phyloP scores from a whole-genome alignment of 64 coral and sea anemone genomes.

The Montipora cactus region DNA sequence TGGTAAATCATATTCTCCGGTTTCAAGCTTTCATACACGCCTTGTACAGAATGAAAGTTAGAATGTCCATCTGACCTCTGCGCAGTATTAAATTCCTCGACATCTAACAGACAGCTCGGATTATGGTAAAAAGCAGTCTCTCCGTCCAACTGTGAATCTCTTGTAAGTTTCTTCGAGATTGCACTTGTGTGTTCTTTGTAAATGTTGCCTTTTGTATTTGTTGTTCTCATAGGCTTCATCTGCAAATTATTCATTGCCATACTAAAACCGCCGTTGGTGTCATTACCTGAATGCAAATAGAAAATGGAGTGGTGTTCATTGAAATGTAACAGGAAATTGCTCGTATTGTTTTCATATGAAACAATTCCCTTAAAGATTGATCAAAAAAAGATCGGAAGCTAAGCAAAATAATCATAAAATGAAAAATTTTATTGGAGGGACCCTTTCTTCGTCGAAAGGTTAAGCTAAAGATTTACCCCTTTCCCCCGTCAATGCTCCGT shows the following conservation, averaged over 20 bases:
- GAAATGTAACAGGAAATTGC: no score
- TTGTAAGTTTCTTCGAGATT: background rate
- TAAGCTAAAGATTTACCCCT: no score
- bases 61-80: background rate
- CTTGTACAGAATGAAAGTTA: background rate
- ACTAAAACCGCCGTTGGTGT: background rate
- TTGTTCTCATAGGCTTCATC: background rate
- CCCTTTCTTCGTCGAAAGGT: no score
- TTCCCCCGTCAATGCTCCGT: no score
- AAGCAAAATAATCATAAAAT: no score
- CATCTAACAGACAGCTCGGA: background rate
- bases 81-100: background rate
- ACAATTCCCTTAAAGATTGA: no score
- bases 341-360: background rate
- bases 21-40: slow-evolving; percentile 6
- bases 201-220: background rate
- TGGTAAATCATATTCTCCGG: slow-evolving; percentile 9
- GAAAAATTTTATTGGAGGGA: no score
- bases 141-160: background rate
- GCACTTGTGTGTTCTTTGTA: background rate
- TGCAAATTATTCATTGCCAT: background rate
- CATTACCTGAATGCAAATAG: background rate
- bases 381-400: no score
- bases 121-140: slow-evolving; percentile 1
- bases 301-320: background rate